Percentiles rank a stretch among this genome's conserved stretches.
Conservation (phyloP, 2,888 invertebrate genomes). For the Nephrotoma appendiculata region DNA sequence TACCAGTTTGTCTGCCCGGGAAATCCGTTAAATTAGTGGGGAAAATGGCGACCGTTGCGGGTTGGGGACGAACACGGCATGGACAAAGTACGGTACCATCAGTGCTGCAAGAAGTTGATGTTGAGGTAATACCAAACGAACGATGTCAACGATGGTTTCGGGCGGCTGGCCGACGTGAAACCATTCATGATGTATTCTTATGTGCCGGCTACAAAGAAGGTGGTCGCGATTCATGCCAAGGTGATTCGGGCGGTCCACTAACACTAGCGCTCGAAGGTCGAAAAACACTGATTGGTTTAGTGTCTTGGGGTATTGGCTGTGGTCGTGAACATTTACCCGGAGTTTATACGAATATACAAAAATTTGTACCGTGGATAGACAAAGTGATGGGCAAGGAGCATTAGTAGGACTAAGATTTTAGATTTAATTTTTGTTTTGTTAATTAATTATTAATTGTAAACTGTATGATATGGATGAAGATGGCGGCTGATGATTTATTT, state of each 20-base stretch:
- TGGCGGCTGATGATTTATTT: background rate
- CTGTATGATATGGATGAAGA: background rate
- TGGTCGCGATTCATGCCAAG: slow-evolving; percentile 59
- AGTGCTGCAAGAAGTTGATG: slow-evolving; percentile 69
- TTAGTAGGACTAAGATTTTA: slow-evolving; percentile 7
- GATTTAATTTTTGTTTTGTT: background rate
- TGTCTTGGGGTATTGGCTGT: slow-evolving; percentile 83
- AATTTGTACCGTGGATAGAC: slow-evolving; percentile 84
- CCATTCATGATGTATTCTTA: slow-evolving; percentile 84
- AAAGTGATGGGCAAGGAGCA: slow-evolving; percentile 48
- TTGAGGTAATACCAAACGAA: slow-evolving; percentile 77
- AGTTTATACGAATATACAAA: slow-evolving; percentile 84
- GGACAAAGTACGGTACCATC: slow-evolving; percentile 80
- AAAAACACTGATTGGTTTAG: slow-evolving; percentile 74
- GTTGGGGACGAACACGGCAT: slow-evolving; percentile 84
- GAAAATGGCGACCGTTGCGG: slow-evolving; percentile 80
- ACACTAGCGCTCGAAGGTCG: slow-evolving; percentile 73
- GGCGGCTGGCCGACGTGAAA: slow-evolving; percentile 76
- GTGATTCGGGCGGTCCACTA: slow-evolving; percentile 77
- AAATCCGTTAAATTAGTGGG: slow-evolving; percentile 65
- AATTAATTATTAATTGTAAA: background rate
- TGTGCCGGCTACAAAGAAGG: slow-evolving; percentile 89
- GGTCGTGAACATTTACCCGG: slow-evolving; percentile 81
- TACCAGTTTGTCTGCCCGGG: slow-evolving; percentile 81
- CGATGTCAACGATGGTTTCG: slow-evolving; percentile 87